Conservation (phyloP, 2,797 vertebrate genomes). For the Pseudomugil tenellus region DNA sequence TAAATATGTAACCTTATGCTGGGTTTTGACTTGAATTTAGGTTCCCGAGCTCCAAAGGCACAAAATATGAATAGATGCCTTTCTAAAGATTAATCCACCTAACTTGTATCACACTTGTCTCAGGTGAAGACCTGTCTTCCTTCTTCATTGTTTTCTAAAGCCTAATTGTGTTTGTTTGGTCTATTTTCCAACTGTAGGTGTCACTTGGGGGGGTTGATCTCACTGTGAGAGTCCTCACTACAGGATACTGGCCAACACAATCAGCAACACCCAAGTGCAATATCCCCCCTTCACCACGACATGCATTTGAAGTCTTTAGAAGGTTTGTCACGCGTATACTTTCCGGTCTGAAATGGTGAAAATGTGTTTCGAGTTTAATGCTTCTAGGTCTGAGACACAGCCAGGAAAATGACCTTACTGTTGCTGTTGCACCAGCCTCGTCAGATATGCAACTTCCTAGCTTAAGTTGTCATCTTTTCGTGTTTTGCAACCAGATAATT, state of each 20-base stretch:
- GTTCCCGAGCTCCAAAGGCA: too few relatives aligned
- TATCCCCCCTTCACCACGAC: conserved; percentile 96
- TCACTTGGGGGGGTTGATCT: conserved; percentile 97
- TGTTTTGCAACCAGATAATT: not conserved
- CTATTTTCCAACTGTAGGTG: conserved; percentile 77
- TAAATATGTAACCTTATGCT: conserved; percentile 33
- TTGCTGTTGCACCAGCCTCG: not conserved
- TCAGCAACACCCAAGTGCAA: conserved; percentile 99
- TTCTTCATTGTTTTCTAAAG: not conserved
- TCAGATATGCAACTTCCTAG: not conserved
- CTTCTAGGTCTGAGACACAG: not conserved
- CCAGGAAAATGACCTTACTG: not conserved
- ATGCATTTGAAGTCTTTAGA: conserved; percentile 99
- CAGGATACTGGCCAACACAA: conserved; percentile 99
- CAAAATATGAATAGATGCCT: not conserved
- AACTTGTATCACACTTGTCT: not conserved
- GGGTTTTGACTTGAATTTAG: conserved; percentile 17
- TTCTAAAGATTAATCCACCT: not conserved
- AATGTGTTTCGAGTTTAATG: not conserved
- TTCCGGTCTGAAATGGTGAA: not conserved
- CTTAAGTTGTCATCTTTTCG: not conserved
- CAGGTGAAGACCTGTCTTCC: not conserved
- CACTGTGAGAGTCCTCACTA: conserved; percentile 96
- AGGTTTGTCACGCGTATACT: conserved; percentile 78
- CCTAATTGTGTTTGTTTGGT: not conserved